These are phyloP conservation scores for Pseudochirops cupreus DNA, from an alignment of 2,797 vertebrate species.

Conservation along the genomic window DNA sequence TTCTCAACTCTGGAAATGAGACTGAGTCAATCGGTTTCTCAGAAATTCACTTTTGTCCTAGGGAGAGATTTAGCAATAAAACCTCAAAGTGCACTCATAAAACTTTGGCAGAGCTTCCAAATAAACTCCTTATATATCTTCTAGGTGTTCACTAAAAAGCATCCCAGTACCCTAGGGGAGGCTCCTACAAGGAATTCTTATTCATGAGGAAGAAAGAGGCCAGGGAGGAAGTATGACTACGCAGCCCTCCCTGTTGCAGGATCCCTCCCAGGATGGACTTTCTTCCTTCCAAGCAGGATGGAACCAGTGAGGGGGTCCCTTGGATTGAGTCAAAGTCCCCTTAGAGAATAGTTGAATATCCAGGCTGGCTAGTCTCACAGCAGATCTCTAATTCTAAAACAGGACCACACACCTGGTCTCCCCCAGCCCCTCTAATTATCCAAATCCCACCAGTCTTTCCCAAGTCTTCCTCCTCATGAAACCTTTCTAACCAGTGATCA, in stretches of 20 bases:
- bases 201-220: slow-evolving; percentile 7
- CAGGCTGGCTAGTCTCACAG: background rate
- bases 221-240: background rate
- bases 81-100: slow-evolving; percentile 28
- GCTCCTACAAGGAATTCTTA: background rate
- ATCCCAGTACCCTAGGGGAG: slow-evolving; percentile 3
- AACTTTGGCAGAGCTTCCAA: slow-evolving; percentile 27
- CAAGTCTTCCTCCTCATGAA: background rate
- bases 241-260: background rate
- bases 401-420: background rate
- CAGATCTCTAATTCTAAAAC: background rate
- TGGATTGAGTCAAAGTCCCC: background rate
- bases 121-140: slow-evolving; percentile 39
- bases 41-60: slow-evolving; percentile 42
- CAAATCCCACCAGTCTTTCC: background rate
- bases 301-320: background rate
- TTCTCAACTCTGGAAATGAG: slow-evolving; percentile 18
- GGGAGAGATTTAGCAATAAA: slow-evolving; percentile 1
- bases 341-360: background rate
- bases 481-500: background rate
- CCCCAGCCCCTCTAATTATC: background rate
- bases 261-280: background rate
- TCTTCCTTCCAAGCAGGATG: background rate
- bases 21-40: slow-evolving; percentile 43
- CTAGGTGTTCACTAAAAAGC: slow-evolving; percentile 39